Conservation (phyloP, 2,888 invertebrate genomes). For the Corythucha ciliata region DNA sequence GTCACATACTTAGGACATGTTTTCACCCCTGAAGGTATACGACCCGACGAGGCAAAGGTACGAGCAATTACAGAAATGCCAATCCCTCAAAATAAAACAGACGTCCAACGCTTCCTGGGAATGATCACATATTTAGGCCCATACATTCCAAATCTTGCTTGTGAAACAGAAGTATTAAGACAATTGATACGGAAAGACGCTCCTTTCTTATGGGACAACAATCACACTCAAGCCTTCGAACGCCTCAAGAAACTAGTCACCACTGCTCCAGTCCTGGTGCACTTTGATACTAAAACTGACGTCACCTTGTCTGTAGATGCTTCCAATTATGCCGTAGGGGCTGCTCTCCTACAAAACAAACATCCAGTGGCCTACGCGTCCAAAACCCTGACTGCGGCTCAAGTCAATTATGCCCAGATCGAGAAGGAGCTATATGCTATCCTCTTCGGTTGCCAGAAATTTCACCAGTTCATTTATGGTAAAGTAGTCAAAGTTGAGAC, state of each 20-base stretch:
- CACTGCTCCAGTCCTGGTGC: slow-evolving; percentile 5
- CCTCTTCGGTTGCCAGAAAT: no score
- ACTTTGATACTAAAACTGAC: slow-evolving; percentile 8
- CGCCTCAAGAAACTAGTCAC: slow-evolving; percentile 8
- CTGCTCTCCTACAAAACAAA: slow-evolving; percentile 7
- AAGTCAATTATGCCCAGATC: not conserved
- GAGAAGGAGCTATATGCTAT: no score
- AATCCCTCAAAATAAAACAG: slow-evolving; percentile 26
- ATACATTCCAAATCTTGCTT: slow-evolving; percentile 32
- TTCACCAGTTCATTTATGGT: no score
- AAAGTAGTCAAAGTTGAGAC: no score
- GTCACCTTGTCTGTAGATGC: not conserved
- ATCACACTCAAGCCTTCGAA: slow-evolving; percentile 11
- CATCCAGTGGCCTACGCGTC: slow-evolving; percentile 9
- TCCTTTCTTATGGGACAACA: slow-evolving; percentile 9
- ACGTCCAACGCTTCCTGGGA: slow-evolving; percentile 32
- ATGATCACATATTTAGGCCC: slow-evolving; percentile 33
- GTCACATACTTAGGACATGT: not conserved
- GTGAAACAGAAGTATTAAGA: slow-evolving; percentile 28
- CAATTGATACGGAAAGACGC: slow-evolving; percentile 28
- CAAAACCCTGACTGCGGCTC: not conserved
- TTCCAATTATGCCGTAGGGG: slow-evolving; percentile 10
- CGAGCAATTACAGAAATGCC: slow-evolving; percentile 28
- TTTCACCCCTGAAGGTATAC: not conserved
- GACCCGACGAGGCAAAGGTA: slow-evolving; percentile 4